Base-by-base conservation (phyloP, 1,140 invertebrate species). In the Andricus grossulariae region DNA sequence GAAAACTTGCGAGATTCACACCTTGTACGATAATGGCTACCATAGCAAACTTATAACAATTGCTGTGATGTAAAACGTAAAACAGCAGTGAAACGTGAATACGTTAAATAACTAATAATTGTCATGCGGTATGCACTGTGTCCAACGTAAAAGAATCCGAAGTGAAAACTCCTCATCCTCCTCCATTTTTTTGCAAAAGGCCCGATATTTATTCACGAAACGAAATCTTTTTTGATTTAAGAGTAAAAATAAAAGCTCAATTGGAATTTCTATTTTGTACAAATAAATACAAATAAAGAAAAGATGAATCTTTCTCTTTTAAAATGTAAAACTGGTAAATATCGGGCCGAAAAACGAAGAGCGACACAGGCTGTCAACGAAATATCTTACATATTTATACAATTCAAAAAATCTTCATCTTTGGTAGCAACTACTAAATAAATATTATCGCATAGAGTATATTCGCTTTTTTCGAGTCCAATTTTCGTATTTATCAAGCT, bases 401-500 rank as follows among this genome's bases (percentile, higher is more conserved):
- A 60, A 60, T 25, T 60, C 85, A 78, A 81, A 87, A 87, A 86
- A 80, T 84, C 87, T 87, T 88, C 83, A 90, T 92, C 91, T 92
- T 92, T 92, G 91, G 91, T 92, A 91, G 84, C 88, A 89, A 90
- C 88, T 92, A 91, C 88, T 87, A 90, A 90, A 90, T 90, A 91
- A 91, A 91, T 89, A 90, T 87, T 76, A 82, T 86, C 82, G 78
- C 82, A 87, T 81, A 88, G 66, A 85, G 72, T 84, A 75, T 54
- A 78, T 60, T 50, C 25, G 60, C 60, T 66, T 66, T 66, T 25
- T 10, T 66, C 60, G 60, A 39, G 21, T 79, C 55, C 71, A 51
- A 78, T 50, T 77, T 55, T n/a, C 50, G 50, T 70, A 71, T 74
- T 50, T 81, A 18, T n/a, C 21, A 8, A 19, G 10, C 21, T 19